Percentiles rank a stretch among this genome's conserved stretches.
These are phyloP conservation scores for Troglohyphantes excavatus DNA, from an alignment of 2,888 invertebrate genomes.

Conservation along the genomic window DNA sequence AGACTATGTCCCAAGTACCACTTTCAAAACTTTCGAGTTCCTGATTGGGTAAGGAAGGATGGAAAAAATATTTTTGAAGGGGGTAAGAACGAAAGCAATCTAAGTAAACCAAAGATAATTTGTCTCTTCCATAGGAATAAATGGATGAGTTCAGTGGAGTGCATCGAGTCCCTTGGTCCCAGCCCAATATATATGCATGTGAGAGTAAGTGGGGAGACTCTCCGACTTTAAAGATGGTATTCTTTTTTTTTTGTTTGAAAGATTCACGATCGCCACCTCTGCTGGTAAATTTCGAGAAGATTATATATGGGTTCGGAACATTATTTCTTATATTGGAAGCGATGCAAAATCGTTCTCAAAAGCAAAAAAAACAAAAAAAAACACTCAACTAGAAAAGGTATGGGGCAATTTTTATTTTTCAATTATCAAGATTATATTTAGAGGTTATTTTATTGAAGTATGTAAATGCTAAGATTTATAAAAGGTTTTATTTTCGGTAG, in stretches of 20 bases:
- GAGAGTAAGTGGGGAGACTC: not conserved
- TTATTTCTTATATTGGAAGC: conserved; percentile 2
- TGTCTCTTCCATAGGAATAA: conserved; percentile 53
- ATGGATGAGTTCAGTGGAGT: conserved; percentile 51
- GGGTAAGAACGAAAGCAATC: conserved; percentile 28
- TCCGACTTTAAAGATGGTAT: not conserved
- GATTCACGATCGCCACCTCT: not conserved
- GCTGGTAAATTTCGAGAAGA: not conserved
- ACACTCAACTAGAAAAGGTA: too few relatives aligned
- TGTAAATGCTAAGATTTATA: too few relatives aligned
- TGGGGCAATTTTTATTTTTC: too few relatives aligned
- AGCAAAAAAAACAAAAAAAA: not conserved
- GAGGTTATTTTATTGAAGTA: too few relatives aligned
- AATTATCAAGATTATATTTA: too few relatives aligned
- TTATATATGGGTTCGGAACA: not conserved
- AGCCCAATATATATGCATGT: conserved; percentile 66
- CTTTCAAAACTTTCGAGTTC: not conserved
- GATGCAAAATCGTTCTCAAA: not conserved
- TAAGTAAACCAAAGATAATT: conserved; percentile 61
- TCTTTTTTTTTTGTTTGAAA: not conserved
- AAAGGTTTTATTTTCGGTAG: too few relatives aligned
- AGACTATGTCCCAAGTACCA: not conserved
- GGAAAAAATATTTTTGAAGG: not conserved
- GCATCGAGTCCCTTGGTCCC: conserved; percentile 55
- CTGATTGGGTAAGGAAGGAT: not conserved